Evolutionary conservation across 2,113 vertebrate species (phyloP), one percentile per base, ranked within the genome.

Genomic region (Mandrillus leucophaeus): DNA sequence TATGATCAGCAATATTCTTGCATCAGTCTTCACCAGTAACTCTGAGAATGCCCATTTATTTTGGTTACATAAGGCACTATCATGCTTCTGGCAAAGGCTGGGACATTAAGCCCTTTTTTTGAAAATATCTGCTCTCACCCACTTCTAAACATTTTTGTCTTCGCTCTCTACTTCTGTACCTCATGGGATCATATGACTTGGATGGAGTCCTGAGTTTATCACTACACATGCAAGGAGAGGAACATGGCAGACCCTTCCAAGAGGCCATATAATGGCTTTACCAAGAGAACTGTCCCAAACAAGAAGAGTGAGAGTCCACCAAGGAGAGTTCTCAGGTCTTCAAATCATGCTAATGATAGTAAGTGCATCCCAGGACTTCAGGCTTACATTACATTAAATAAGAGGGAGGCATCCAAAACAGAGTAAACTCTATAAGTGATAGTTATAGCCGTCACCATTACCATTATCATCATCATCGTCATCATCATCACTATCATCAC

Each of bases 391-490:
- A 45, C 35, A 83, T 20, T 83, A 70, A 78, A 45, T 52, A 7
- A 84, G 17, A 84, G 14, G 52, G 18, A 17, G 35, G 35, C 2
- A 27, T n/a, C 2, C 11, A 35, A 57, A 86, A 13, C 6, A 32
- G 30, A 52, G 7, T 13, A 25, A 27, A 17, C 48, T 89, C 30
- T 61, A 16, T 30, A 75, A 59, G 45, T 27, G 22, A 8, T 4
- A 32, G 25, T 22, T 13, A 43, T 10, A 5, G 40, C 9, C 6
- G 8, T 17, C 52, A 38, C 0, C 43, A 2, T 4, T 17, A n/a
- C 4, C 20, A 57, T 2, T 25, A 40, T 1, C 3, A 1, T 11
- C n/a, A 32, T 1, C 2, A 1, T 11, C n/a, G 40, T 13, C 10
- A 20, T 23, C 48, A 12, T 1, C 17, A 40, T 2, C 64, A 6